Conservation (phyloP, 2,113 vertebrate genomes). For the Labrus mixtus region DNA sequence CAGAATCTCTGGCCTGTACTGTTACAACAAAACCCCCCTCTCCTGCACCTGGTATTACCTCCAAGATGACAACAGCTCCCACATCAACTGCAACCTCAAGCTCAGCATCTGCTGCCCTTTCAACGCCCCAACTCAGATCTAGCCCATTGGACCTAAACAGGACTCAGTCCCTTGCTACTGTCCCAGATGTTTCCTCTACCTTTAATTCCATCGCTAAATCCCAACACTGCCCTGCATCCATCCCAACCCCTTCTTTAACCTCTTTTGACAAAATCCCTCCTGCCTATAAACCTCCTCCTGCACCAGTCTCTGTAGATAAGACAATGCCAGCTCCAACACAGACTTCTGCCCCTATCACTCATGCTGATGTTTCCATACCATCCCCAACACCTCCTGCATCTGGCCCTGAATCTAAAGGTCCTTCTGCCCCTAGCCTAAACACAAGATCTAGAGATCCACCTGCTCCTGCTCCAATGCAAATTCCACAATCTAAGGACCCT, state of each 20-base stretch:
- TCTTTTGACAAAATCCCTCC: slow-evolving; percentile 46
- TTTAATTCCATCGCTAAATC: slow-evolving; percentile 15
- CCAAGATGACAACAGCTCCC: slow-evolving; percentile 32
- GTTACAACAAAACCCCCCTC: slow-evolving; percentile 16
- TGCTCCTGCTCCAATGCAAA: neutral
- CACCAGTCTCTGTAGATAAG: slow-evolving; percentile 43
- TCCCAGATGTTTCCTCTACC: slow-evolving; percentile 28
- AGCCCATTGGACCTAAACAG: slow-evolving; percentile 18
- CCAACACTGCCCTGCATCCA: slow-evolving; percentile 29
- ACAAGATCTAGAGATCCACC: slow-evolving; percentile 1
- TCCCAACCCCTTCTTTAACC: slow-evolving; percentile 25
- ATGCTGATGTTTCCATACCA: slow-evolving; percentile 31
- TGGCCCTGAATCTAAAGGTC: slow-evolving; percentile 22
- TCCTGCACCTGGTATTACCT: slow-evolving; percentile 8
- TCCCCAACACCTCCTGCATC: slow-evolving; percentile 19
- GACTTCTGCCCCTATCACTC: slow-evolving; percentile 9
- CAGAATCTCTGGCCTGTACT: slow-evolving; percentile 13
- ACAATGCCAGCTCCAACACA: slow-evolving; percentile 13
- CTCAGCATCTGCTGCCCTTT: slow-evolving; percentile 8
- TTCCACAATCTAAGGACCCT: neutral
- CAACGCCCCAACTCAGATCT: slow-evolving; percentile 36
- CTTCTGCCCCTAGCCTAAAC: neutral
- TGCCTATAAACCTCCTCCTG: slow-evolving; percentile 25
- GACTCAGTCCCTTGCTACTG: slow-evolving; percentile 13
- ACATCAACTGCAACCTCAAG: slow-evolving; percentile 25